Conservation (phyloP, 2,113 vertebrate species). For the Maccullochella peelii region DNA sequence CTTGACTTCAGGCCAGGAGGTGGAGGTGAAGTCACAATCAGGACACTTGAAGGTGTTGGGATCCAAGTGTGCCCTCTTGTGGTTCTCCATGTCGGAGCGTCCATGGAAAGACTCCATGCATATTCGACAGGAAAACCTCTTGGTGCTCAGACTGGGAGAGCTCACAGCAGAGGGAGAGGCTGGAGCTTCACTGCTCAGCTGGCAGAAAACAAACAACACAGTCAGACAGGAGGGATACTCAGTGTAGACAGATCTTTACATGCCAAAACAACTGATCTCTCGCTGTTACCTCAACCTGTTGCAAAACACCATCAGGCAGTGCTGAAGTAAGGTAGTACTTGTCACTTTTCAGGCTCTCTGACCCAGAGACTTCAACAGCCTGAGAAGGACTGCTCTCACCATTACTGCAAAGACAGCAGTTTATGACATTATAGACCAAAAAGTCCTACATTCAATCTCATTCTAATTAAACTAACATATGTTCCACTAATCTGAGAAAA, state of each 20-base stretch:
- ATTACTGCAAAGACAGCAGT: conserved; percentile 69
- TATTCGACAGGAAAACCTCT: conserved; percentile 97
- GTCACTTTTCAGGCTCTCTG: conserved; percentile 84
- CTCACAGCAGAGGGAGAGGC: conserved; percentile 78
- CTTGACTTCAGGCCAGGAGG: conserved; percentile 93
- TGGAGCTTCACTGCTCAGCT: conserved; percentile 87
- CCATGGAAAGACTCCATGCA: conserved; percentile 94
- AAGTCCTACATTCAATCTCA: not conserved
- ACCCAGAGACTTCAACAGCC: conserved; percentile 75
- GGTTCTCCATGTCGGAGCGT: conserved; percentile 98
- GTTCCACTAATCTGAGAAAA: conserved; percentile 5
- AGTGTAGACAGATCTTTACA: not conserved
- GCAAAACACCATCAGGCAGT: conserved; percentile 83
- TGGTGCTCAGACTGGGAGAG: conserved; percentile 81
- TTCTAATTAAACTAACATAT: not conserved
- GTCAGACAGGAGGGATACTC: conserved; percentile 1
- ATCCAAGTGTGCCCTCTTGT: conserved; percentile 95
- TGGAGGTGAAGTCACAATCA: conserved; percentile 92
- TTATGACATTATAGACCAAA: not conserved
- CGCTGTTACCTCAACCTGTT: conserved; percentile 88
- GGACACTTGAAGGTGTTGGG: conserved; percentile 94
- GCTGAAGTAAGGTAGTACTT: conserved; percentile 88
- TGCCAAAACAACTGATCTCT: not conserved
- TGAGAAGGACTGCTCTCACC: conserved; percentile 80
- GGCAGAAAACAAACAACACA: conserved; percentile 25